These are phyloP conservation scores for Diabrotica virgifera DNA, from an alignment of 1,140 invertebrate genomes.

Conservation along the genomic window DNA sequence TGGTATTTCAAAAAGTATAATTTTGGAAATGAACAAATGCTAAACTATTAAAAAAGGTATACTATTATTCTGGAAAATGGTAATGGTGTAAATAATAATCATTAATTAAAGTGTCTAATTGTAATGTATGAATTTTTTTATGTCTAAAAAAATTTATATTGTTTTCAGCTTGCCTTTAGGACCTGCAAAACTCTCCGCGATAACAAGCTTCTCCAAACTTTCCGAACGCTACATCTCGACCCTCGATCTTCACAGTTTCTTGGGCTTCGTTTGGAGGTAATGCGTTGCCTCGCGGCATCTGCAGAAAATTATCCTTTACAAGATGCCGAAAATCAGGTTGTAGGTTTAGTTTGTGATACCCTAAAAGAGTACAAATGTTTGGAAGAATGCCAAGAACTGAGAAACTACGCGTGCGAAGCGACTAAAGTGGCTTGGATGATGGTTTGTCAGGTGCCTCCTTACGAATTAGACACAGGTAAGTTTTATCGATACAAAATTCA, in stretches of 20 bases:
- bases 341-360: conserved; percentile 47
- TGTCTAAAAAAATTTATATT: too few species aligned
- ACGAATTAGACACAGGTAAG: conserved; percentile 54
- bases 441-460: conserved; percentile 57
- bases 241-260: conserved; percentile 43
- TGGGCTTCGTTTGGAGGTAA: conserved; percentile 40
- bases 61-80: too few species aligned
- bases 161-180: conserved; percentile 59
- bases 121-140: too few species aligned
- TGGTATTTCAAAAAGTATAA: too few species aligned
- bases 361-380: conserved; percentile 62
- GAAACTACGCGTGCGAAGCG: conserved; percentile 55
- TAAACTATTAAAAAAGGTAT: too few species aligned
- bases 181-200: conserved; percentile 61
- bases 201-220: conserved; percentile 56
- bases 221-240: conserved; percentile 53
- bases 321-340: conserved; percentile 58
- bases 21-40: too few species aligned
- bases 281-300: conserved; percentile 49
- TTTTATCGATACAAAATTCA: not conserved
- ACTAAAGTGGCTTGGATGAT: conserved; percentile 59
- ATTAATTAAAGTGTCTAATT: too few species aligned
- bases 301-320: conserved; percentile 57
- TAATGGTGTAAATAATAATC: too few species aligned
- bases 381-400: conserved; percentile 53